phyloP scores from a whole-genome alignment of 2,888 invertebrate species.

The Apamea anceps region DNA sequence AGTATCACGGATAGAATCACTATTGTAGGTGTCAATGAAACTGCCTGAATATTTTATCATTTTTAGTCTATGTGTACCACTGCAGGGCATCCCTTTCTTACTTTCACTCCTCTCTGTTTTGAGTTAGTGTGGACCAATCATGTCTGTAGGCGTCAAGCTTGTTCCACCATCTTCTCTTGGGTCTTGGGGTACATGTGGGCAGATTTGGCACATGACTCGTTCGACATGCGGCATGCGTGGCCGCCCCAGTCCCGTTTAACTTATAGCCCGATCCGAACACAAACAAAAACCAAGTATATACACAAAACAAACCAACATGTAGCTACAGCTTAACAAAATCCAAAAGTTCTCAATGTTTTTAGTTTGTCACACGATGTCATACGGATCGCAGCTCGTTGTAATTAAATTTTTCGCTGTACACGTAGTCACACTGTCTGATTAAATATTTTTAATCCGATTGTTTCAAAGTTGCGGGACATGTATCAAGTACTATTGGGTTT shows the following conservation, averaged over 20 bases:
- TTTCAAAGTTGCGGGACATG: constrained; percentile 32
- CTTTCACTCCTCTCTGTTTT: too few relatives aligned
- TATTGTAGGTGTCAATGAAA: neutral
- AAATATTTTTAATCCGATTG: constrained; percentile 68
- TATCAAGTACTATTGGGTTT: constrained; percentile 33
- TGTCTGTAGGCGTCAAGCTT: too few relatives aligned
- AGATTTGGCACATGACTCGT: too few relatives aligned
- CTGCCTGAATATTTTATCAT: neutral
- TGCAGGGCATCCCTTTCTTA: too few relatives aligned
- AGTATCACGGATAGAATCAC: neutral
- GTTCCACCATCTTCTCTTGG: too few relatives aligned
- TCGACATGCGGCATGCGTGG: neutral
- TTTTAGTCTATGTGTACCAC: too few relatives aligned
- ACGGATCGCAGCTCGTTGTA: constrained; percentile 47
- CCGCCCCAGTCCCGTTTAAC: neutral
- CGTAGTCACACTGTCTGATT: constrained; percentile 61
- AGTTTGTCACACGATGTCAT: constrained; percentile 44
- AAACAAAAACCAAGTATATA: neutral
- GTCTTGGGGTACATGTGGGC: too few relatives aligned
- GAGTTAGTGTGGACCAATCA: too few relatives aligned
- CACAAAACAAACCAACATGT: constrained; percentile 8
- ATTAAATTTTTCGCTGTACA: constrained; percentile 69
- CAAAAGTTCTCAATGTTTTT: constrained; percentile 57
- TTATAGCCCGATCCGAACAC: neutral
- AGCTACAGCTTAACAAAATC: constrained; percentile 40